Conservation (phyloP, 2,888 invertebrate species). For the Morpho deidamia region DNA sequence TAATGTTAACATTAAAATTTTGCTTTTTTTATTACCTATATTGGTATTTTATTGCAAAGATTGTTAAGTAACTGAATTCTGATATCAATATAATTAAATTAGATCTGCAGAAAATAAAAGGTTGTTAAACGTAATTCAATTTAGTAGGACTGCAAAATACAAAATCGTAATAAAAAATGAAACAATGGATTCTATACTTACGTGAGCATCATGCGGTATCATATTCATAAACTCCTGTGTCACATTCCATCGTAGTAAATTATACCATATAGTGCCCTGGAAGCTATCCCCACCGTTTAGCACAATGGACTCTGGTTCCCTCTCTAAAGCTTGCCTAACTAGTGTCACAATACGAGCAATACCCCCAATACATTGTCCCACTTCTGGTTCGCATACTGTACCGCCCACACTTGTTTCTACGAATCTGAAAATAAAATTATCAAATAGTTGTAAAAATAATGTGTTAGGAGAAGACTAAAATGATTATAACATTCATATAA, state of each 20-base stretch:
- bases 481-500: too few relatives aligned
- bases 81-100: too few relatives aligned
- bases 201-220: conserved; percentile 87
- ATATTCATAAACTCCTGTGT: conserved; percentile 88
- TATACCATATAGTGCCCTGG: conserved; percentile 88
- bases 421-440: conserved; percentile 59
- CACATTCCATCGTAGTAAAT: conserved; percentile 84
- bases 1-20: too few relatives aligned
- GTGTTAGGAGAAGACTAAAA: too few relatives aligned
- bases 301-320: conserved; percentile 81
- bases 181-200: conserved; percentile 45
- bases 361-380: conserved; percentile 82
- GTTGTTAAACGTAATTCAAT: too few relatives aligned
- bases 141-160: too few relatives aligned
- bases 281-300: conserved; percentile 84
- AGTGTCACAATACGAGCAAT: conserved; percentile 81
- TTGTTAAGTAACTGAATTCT: too few relatives aligned
- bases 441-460: too few relatives aligned
- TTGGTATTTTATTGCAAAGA: too few relatives aligned
- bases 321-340: conserved; percentile 53
- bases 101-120: too few relatives aligned
- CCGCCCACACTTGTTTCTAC: conserved; percentile 79
- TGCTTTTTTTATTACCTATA: too few relatives aligned
- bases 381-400: conserved; percentile 68
- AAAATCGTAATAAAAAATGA: too few relatives aligned